Percentiles rank a stretch among this genome's conserved stretches.
phyloP scores from a whole-genome alignment of 2,113 vertebrate species.

The Colaptes auratus region DNA sequence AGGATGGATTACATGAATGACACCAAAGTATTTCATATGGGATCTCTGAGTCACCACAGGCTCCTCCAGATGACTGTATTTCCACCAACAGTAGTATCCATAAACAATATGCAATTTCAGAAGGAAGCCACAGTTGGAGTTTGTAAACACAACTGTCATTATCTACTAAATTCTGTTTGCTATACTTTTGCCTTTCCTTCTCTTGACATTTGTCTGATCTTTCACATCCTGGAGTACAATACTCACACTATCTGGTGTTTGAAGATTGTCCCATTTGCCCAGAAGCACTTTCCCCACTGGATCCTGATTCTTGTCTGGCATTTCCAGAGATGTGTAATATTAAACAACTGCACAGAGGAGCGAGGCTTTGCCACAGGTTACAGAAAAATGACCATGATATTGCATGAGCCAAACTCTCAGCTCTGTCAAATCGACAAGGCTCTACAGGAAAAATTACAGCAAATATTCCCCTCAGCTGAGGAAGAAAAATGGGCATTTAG shows the following conservation, averaged over 20 bases:
- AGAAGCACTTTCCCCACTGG: background rate
- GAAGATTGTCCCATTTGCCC: background rate
- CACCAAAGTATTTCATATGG: background rate
- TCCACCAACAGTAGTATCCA: background rate
- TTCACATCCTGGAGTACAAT: background rate
- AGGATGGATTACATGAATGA: background rate
- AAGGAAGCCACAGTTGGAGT: background rate
- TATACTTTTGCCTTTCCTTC: background rate
- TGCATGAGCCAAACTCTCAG: background rate
- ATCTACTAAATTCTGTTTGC: background rate
- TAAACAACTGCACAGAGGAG: background rate
- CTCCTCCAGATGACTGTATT: background rate
- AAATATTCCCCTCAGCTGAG: background rate
- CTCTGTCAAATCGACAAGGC: background rate
- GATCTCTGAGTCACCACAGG: background rate
- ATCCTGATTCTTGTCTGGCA: background rate
- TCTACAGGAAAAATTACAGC: background rate
- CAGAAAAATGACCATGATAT: background rate
- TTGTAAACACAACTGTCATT: background rate
- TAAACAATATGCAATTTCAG: background rate
- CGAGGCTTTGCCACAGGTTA: background rate
- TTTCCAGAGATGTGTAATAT: background rate
- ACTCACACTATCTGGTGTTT: background rate
- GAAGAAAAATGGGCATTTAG: constrained; percentile 9
- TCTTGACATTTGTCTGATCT: background rate